Conservation (phyloP, 2,888 invertebrate genomes). For the Diarsia mendica region DNA sequence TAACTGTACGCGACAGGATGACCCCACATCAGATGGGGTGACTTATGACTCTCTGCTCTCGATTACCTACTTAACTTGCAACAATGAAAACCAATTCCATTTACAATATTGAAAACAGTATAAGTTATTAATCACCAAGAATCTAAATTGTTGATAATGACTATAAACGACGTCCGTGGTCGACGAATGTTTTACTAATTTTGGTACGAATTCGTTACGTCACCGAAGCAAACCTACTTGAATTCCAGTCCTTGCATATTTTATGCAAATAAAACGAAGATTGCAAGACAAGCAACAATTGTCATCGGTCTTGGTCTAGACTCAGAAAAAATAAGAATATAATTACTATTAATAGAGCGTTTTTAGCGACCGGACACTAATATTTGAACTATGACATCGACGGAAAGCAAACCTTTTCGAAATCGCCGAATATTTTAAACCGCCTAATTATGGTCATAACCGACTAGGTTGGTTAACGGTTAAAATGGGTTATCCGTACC, state of each 20-base stretch:
- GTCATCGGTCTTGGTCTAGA: conserved; percentile 75
- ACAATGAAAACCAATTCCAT: conserved; percentile 66
- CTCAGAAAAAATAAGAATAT: conserved; percentile 64
- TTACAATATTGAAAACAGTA: conserved; percentile 72
- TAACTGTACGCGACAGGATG: conserved; percentile 86
- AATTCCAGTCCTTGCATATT: conserved; percentile 83
- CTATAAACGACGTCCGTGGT: conserved; percentile 83
- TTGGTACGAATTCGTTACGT: conserved; percentile 82
- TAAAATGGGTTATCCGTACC: conserved; percentile 84
- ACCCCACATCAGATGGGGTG: conserved; percentile 79
- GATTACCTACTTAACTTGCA: conserved; percentile 70
- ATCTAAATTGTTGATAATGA: conserved; percentile 84
- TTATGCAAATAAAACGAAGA: conserved; percentile 83
- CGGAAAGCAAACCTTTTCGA: conserved; percentile 12
- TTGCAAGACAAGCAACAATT: conserved; percentile 80
- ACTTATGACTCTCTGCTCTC: conserved; percentile 75
- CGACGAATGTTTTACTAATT: conserved; percentile 86
- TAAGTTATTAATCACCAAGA: conserved; percentile 80
- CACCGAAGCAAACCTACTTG: conserved; percentile 80
- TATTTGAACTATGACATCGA: conserved; percentile 9
- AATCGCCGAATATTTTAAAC: conserved; percentile 35
- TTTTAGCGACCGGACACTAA: conserved; percentile 3
- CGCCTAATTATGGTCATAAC: conserved; percentile 33
- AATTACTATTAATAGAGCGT: conserved; percentile 46
- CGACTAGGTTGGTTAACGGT: conserved; percentile 62